A percentile compares a stretch with the other conserved stretches of the same genome.
Conservation (phyloP, 2,797 vertebrate genomes). For the Dendrocincla fuliginosa region DNA sequence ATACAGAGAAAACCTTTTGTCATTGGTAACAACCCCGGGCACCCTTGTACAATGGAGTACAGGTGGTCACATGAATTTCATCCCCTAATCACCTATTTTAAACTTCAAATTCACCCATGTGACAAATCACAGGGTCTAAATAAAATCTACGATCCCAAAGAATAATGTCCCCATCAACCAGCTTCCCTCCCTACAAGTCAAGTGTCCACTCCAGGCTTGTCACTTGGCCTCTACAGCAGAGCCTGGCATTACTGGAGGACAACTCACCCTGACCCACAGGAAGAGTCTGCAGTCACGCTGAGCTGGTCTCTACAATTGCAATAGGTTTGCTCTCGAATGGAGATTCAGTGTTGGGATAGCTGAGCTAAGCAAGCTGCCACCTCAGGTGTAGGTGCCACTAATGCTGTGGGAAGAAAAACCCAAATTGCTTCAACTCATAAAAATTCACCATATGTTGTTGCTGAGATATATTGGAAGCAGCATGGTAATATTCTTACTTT, state of each 20-base stretch:
- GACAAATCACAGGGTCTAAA: background rate
- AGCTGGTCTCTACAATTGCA: background rate
- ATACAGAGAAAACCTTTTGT: background rate
- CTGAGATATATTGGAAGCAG: background rate
- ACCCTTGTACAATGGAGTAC: background rate
- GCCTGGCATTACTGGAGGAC: background rate
- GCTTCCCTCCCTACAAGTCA: background rate
- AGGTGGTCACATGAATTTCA: background rate
- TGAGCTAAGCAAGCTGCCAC: background rate
- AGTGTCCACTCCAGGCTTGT: background rate
- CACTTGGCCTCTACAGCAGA: background rate
- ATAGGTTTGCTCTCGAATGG: background rate
- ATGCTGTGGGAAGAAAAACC: background rate
- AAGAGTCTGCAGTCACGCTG: background rate
- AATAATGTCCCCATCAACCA: background rate
- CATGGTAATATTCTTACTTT: background rate
- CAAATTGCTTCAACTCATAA: background rate
- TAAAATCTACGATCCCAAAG: background rate
- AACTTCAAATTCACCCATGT: background rate
- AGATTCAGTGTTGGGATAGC: fast-evolving
- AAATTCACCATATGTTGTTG: background rate
- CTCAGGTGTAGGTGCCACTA: background rate
- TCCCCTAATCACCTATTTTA: background rate
- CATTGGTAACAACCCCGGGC: background rate
- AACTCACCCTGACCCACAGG: fast-evolving